Evolutionary conservation across 1,140 invertebrate genomes (phyloP), one percentile per base, ranked within the genome.

Genomic region (Bombus breviceps): DNA sequence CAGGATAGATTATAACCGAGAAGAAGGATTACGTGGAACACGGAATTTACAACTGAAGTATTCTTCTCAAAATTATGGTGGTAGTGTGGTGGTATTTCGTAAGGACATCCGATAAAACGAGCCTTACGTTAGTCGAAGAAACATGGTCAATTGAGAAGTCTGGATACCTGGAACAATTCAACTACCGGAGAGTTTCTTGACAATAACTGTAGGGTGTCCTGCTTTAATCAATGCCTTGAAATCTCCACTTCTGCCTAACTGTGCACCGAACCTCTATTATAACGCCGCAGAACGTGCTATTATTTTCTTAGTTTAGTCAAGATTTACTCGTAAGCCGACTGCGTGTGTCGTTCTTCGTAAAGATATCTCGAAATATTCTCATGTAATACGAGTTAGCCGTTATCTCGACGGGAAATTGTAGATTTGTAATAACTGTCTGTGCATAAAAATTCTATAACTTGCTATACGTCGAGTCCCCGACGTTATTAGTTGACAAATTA

Each of bases 161-260:
- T 75, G 74, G 25, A 57, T 75, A 57, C 41, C 47, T 75, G 15
- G 47, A 53, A 57, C 73, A 9, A 75, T 75, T 22, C 73, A 28
- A 34, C n/a, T 75, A 6, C 22, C 32, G 25, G 34, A 28, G 34
- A 59, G 74, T 76, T 76, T 76, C 74, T 57, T 59, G 74, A 76
- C 47, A 76, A 57, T 57, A 76, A 59, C 53, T 28, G 13, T 9
- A 57, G 47, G 47, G 34, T 76, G 53, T 57, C 74, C 32, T 37
- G 74, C 5, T 76, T 76, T 76, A 39, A 76, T 59, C 74, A 59
- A 59, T 59, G 74, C 34, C 25, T 53, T 22, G 74, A 76, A 59
- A 76, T 76, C 74, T 59, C 53, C 47, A 3, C 39, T 15, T 71
- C 25, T 4, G 39, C 37, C 37, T 41, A 41, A 15, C 69, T 41